Percentiles rank a stretch among this genome's conserved stretches.
phyloP scores from a whole-genome alignment of 2,113 vertebrate genomes.

The Arenaria interpres region DNA sequence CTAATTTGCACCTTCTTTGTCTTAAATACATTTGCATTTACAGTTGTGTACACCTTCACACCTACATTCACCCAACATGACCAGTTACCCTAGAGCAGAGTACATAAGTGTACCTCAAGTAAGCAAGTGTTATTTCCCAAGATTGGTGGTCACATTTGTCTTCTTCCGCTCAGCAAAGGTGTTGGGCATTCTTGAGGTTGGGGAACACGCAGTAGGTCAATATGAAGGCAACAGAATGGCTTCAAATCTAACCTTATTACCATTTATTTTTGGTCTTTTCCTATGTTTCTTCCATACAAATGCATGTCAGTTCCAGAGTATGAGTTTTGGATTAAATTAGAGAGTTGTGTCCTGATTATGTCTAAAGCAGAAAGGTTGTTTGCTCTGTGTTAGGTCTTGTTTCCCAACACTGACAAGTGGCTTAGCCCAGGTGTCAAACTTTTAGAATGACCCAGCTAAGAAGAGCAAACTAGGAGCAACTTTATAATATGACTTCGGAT shows the following conservation, averaged over 20 bases:
- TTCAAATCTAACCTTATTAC: background rate
- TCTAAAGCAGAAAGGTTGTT: background rate
- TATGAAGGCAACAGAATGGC: background rate
- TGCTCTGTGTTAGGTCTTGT: background rate
- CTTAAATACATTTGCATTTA: background rate
- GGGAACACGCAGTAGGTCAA: background rate
- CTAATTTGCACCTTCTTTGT: background rate
- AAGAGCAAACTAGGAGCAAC: background rate
- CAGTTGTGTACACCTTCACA: background rate
- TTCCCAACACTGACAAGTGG: background rate
- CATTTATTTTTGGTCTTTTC: background rate
- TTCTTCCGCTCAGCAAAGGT: background rate
- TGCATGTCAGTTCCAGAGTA: background rate
- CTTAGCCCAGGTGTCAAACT: background rate
- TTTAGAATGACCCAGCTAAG: background rate
- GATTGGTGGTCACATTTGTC: background rate
- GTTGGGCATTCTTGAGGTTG: background rate
- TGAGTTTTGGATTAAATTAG: background rate
- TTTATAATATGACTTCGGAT: background rate
- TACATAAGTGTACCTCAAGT: rapidly evolving
- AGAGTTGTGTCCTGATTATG: background rate
- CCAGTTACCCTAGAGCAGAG: background rate
- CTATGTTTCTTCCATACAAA: background rate
- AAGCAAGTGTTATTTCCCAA: background rate
- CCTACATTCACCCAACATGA: background rate